Conservation (phyloP, 1,140 invertebrate genomes). For the Aphis gossypii region DNA sequence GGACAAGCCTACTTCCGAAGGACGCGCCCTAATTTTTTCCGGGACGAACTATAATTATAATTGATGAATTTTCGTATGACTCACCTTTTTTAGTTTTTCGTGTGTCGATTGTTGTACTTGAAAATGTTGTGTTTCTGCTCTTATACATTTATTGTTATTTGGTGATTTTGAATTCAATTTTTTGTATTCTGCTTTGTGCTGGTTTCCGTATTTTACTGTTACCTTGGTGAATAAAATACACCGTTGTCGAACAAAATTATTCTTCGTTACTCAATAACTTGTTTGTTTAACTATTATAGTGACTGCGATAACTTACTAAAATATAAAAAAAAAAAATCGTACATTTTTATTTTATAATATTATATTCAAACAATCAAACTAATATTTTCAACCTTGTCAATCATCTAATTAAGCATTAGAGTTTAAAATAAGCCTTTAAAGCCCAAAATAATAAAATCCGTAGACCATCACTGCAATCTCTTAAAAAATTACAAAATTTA, state of each 20-base stretch:
- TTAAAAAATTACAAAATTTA: not conserved
- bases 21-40: constrained; percentile 46
- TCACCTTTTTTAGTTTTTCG: not conserved
- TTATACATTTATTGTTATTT: not conserved
- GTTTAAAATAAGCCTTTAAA: not conserved
- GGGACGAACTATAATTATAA: constrained; percentile 41
- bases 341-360: not conserved
- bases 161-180: not conserved
- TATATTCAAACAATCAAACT: not conserved
- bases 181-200: not conserved
- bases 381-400: not conserved
- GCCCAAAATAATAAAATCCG: not conserved
- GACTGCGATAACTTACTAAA: not conserved
- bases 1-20: constrained; percentile 36
- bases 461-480: not conserved
- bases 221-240: not conserved
- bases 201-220: not conserved
- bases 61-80: constrained; percentile 4
- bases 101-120: not conserved
- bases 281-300: not conserved
- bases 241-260: not conserved
- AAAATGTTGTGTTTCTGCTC: not conserved
- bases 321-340: not conserved
- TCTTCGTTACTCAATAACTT: not conserved
- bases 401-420: not conserved